Evolutionary conservation across 2,113 vertebrate species (phyloP).

Genomic region (Erinaceus europaeus): DNA sequence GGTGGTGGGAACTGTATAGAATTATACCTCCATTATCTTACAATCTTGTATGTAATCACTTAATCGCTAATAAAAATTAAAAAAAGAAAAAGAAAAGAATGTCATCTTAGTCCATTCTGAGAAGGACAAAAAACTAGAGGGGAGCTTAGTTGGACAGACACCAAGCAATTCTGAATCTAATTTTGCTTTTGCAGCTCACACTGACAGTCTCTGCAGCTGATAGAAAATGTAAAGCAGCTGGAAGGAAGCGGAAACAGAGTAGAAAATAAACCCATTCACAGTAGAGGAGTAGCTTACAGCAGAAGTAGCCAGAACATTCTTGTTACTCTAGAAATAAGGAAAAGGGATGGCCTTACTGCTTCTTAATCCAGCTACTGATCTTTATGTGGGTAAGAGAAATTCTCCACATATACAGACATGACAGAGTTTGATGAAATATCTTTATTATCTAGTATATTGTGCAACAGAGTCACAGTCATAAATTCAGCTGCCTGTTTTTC

Average conservation of each 20-base stretch:
- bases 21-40: no score
- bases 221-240: constrained; percentile 64
- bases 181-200: constrained; percentile 38
- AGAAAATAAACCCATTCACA: constrained; percentile 67
- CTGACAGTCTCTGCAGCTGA: constrained; percentile 47
- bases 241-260: constrained; percentile 32
- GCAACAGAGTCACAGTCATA: background rate
- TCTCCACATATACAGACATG: background rate
- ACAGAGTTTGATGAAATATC: background rate
- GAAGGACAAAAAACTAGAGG: background rate
- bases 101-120: background rate
- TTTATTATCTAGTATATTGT: background rate
- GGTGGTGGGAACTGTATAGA: no score
- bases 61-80: no score
- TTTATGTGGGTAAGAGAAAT: background rate
- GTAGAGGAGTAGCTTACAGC: constrained; percentile 45
- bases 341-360: background rate
- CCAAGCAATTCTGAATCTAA: constrained; percentile 44
- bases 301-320: constrained; percentile 48
- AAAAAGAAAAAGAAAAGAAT: no score
- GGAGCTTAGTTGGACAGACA: background rate
- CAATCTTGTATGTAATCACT: no score
- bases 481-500: background rate
- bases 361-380: background rate
- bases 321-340: constrained; percentile 27